These are phyloP conservation scores for Champsocephalus gunnari DNA, from an alignment of 2,797 vertebrate genomes.

Conservation along the genomic window DNA sequence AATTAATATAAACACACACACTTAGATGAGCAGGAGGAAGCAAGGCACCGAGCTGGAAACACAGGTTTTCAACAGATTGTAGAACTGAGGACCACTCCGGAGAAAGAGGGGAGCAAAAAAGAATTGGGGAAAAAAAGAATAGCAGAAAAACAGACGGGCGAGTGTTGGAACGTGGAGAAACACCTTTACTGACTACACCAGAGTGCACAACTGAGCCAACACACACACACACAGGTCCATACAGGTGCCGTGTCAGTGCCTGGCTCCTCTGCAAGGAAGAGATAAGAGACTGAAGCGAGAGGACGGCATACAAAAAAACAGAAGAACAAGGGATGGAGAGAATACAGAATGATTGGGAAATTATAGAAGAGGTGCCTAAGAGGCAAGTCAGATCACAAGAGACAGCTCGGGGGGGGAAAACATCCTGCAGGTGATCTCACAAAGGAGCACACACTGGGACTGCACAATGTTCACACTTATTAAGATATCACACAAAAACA, in stretches of 20 bases:
- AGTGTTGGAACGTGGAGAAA: conserved; percentile 51
- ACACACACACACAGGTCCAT: conserved; percentile 21
- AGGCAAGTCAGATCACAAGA: conserved; percentile 64
- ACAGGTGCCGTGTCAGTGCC: conserved; percentile 57
- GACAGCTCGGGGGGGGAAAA: conserved; percentile 54
- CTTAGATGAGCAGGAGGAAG: conserved; percentile 42
- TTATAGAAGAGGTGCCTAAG: conserved; percentile 64
- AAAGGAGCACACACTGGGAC: conserved; percentile 8
- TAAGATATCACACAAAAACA: conserved; percentile 62
- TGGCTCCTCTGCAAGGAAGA: conserved; percentile 60
- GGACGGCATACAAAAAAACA: conserved; percentile 25
- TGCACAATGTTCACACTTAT: conserved; percentile 47
- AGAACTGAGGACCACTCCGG: conserved; percentile 54
- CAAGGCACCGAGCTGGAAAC: conserved; percentile 55
- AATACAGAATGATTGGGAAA: conserved; percentile 63
- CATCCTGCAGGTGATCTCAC: conserved; percentile 71
- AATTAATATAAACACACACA: conserved; percentile 39
- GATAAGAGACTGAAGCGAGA: conserved; percentile 66
- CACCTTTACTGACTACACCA: conserved; percentile 36
- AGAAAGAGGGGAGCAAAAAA: not conserved
- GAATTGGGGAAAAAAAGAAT: conserved; percentile 29
- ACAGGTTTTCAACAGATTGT: conserved; percentile 65
- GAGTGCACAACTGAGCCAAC: conserved; percentile 20
- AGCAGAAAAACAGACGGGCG: conserved; percentile 53
- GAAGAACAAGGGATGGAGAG: conserved; percentile 42